phyloP scores from a whole-genome alignment of 2,113 vertebrate genomes.

The Hylia prasina region DNA sequence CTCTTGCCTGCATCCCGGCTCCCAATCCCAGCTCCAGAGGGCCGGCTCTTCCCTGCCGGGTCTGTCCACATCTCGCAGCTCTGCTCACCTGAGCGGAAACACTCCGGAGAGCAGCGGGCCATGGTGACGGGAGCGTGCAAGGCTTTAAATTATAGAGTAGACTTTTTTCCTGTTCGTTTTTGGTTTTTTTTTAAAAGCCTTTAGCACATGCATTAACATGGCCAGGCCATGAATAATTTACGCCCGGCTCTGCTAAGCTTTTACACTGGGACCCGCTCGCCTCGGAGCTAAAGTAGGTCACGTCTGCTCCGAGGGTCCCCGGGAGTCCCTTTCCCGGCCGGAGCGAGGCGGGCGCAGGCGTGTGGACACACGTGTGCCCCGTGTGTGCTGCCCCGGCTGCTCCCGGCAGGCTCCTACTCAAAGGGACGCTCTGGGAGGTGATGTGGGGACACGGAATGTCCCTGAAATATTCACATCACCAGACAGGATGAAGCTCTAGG shows the following conservation, averaged over 20 bases:
- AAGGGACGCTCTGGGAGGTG: accelerated
- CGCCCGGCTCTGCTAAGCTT: not conserved
- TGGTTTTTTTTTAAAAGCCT: not conserved
- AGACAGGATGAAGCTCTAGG: not conserved
- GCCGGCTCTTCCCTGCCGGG: not conserved
- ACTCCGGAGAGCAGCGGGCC: not conserved
- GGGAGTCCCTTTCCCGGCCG: accelerated
- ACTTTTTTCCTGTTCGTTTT: not conserved
- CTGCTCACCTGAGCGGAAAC: slow-evolving; percentile 28
- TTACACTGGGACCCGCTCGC: not conserved
- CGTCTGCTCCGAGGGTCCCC: not conserved
- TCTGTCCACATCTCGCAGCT: not conserved
- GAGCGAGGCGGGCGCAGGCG: accelerated
- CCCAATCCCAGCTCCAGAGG: accelerated
- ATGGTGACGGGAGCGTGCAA: not conserved
- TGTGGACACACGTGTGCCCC: not conserved
- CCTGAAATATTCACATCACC: not conserved
- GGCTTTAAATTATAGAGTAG: slow-evolving; percentile 64
- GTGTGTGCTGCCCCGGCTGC: not conserved
- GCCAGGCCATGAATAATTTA: slow-evolving; percentile 61
- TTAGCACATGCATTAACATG: slow-evolving; percentile 47
- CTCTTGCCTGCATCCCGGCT: not conserved
- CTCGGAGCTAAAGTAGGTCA: slow-evolving; percentile 54
- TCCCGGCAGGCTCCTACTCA: accelerated
- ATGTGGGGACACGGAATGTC: not conserved